phyloP scores from a whole-genome alignment of 2,797 vertebrate species.

The Enteromius mattozi region DNA sequence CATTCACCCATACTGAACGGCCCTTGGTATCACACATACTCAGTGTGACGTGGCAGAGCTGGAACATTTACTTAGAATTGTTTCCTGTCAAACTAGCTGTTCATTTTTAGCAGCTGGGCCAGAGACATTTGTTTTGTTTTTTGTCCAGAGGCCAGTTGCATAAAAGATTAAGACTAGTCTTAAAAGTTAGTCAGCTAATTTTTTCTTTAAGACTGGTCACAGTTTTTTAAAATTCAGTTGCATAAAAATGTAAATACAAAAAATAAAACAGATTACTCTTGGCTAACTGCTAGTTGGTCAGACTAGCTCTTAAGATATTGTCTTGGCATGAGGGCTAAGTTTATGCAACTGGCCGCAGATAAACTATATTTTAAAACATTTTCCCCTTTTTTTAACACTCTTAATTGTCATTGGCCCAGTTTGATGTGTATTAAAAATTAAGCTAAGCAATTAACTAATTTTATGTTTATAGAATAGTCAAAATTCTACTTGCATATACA shows the following conservation, averaged over 20 bases:
- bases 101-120: background rate
- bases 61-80: background rate
- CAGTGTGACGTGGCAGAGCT: background rate
- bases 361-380: background rate
- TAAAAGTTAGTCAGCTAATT: too few species aligned
- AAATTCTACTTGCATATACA: background rate
- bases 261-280: too few species aligned
- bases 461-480: background rate
- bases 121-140: background rate
- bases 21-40: background rate
- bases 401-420: background rate
- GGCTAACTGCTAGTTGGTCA: too few species aligned
- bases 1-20: background rate
- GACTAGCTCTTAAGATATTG: too few species aligned
- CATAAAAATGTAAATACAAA: too few species aligned
- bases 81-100: background rate
- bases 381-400: background rate
- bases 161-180: too few species aligned
- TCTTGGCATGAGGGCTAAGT: too few species aligned
- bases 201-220: too few species aligned
- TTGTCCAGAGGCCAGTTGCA: background rate
- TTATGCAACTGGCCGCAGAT: too few species aligned
- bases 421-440: background rate
- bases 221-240: too few species aligned
- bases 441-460: background rate